phyloP scores from a whole-genome alignment of 2,888 invertebrate species.

The Sabatieria punctata region DNA sequence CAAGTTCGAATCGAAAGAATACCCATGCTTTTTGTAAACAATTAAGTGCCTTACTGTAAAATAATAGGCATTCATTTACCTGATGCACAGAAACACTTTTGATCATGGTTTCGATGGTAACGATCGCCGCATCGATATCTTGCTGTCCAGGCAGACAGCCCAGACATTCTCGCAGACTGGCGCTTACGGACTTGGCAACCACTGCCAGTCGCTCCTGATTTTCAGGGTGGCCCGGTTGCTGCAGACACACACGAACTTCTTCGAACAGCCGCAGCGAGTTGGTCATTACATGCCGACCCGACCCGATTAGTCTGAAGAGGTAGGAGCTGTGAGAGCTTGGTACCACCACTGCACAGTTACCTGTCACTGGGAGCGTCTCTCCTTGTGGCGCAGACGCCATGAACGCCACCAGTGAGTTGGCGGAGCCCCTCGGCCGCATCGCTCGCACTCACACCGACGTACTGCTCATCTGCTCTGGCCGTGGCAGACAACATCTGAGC shows the following conservation, averaged over 20 bases:
- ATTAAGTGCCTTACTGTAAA: too few species aligned
- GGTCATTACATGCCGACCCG: constrained; percentile 58
- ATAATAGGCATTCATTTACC: too few species aligned
- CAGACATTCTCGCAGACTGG: constrained; percentile 51
- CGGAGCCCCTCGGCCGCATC: constrained; percentile 60
- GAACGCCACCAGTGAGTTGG: constrained; percentile 52
- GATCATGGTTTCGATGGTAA: constrained; percentile 52
- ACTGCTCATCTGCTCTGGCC: constrained; percentile 58
- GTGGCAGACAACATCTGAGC: constrained; percentile 71
- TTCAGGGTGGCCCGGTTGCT: constrained; percentile 47
- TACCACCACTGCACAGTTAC: neutral
- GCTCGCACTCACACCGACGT: constrained; percentile 36
- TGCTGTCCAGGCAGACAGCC: constrained; percentile 78
- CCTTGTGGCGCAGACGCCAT: constrained; percentile 57
- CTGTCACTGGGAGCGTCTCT: constrained; percentile 37
- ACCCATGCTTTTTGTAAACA: too few species aligned
- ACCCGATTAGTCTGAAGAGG: constrained; percentile 33
- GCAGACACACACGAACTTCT: constrained; percentile 59
- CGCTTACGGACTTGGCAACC: constrained; percentile 36
- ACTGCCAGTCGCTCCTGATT: constrained; percentile 44
- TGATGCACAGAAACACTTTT: constrained; percentile 46
- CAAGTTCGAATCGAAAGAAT: too few species aligned
- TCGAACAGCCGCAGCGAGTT: constrained; percentile 59
- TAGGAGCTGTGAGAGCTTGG: neutral
- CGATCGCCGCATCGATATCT: constrained; percentile 75